Evolutionary conservation across 2,113 vertebrate species (phyloP).

Genomic region (Corythaixoides concolor): DNA sequence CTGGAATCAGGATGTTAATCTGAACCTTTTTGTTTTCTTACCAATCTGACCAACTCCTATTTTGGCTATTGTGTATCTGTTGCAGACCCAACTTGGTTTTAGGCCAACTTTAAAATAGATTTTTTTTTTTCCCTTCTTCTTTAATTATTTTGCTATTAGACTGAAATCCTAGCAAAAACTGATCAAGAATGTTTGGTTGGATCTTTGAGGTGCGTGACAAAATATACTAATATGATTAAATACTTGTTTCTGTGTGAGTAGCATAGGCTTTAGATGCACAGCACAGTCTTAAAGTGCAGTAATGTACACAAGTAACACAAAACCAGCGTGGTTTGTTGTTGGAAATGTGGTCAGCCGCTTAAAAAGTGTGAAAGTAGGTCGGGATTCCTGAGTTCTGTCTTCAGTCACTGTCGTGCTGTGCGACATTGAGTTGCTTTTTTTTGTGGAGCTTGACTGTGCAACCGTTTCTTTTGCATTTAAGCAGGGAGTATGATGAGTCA

Average conservation of each 20-base stretch:
- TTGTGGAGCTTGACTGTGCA: not conserved
- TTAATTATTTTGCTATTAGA: not conserved
- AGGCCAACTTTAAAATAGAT: not conserved
- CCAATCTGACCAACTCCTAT: slow-evolving; percentile 44
- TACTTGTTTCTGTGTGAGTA: not conserved
- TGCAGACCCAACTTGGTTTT: not conserved
- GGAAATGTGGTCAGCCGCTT: not conserved
- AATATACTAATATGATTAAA: not conserved
- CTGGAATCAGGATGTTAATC: slow-evolving; percentile 39
- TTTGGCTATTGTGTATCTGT: not conserved
- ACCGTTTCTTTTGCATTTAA: not conserved
- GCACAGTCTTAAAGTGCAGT: not conserved
- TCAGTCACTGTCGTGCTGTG: not conserved
- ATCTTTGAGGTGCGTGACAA: not conserved
- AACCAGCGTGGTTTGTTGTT: slow-evolving; percentile 4
- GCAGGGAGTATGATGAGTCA: not conserved
- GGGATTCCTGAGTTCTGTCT: not conserved
- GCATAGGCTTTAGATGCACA: not conserved
- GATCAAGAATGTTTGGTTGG: not conserved
- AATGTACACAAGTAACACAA: not conserved
- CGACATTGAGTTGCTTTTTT: not conserved
- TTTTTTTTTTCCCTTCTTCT: not conserved
- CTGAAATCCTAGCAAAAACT: not conserved
- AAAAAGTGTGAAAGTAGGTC: not conserved
- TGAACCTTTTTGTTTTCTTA: slow-evolving; percentile 59